Evolutionary conservation across 2,888 invertebrate species (phyloP), one percentile per base, ranked within the genome.

Genomic region (Apeira syringaria): DNA sequence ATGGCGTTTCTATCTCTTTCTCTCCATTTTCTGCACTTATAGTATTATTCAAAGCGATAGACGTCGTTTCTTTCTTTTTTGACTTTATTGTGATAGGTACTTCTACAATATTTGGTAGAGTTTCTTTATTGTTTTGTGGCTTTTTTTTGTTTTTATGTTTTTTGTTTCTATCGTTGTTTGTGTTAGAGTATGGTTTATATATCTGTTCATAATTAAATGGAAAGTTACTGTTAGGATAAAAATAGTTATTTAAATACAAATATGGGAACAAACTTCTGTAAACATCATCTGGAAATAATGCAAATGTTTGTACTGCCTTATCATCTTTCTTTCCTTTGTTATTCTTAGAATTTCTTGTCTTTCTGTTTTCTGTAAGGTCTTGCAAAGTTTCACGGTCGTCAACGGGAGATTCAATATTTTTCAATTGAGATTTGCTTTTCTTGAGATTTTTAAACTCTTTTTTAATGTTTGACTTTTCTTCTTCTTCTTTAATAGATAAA

Each of bases 181-280:
- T 31, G 5, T 17, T 12, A 17, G 45, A 20, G 11, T 50, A 33
- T 26, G 35, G 42, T 42, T 57, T 53, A 26, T 61, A 59, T 24
- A 63, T 56, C 13, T 64, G 50, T 24, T 62, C 52, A 31, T 56
- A 61, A 30, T 46, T 54, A 37, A 55, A 50, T 26, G 60, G 59
- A 6, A 47, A 43, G 5, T 55, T 47, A 27, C 43, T 26, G 8
- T 40, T 25, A 30, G 52, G 50, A 9, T 55, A 52, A 17, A 48
- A 45, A 20, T 40, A 33, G 17, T 52, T 47, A n/a, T 31, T 44
- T 28, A 40, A 27, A 6, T 46, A 41, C 26, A 73, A 42, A 28
- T 48, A 35, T 1, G 56, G 50, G 25, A 39, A 56, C 17, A 41
- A 53, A 8, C 29, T 33, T 4, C 33, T 51, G 1, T 50, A 18